Conservation (phyloP, 2,797 vertebrate genomes). For the Acropternis orthonyx region DNA sequence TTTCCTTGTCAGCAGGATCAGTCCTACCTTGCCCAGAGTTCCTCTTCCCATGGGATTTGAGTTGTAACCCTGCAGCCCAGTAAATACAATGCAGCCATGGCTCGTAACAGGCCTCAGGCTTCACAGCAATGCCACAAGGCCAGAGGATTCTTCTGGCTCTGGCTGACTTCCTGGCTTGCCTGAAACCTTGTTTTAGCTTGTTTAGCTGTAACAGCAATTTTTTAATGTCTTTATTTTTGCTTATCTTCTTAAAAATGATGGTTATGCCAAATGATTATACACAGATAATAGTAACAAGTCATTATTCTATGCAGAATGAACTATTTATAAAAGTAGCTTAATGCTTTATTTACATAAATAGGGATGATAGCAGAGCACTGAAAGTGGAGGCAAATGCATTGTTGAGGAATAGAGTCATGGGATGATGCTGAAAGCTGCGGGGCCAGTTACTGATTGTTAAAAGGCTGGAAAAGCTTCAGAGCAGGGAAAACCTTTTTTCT, state of each 20-base stretch:
- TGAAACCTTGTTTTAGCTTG: background rate
- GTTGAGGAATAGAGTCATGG: background rate
- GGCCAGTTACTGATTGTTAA: background rate
- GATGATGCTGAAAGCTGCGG: background rate
- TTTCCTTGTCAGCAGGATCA: background rate
- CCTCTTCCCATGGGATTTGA: background rate
- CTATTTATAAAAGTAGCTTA: conserved; percentile 11
- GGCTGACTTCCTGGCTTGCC: background rate
- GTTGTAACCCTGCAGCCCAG: background rate
- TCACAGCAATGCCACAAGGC: background rate
- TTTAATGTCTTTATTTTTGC: background rate
- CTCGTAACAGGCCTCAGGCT: background rate
- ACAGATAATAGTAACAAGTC: background rate
- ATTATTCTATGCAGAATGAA: background rate
- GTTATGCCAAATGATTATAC: background rate
- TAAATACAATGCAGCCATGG: background rate
- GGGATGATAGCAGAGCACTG: background rate
- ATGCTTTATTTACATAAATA: background rate
- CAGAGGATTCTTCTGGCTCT: background rate
- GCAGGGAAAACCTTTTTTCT: background rate
- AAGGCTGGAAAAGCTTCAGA: background rate
- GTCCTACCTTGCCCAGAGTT: background rate
- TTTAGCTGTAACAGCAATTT: background rate
- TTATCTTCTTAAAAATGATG: background rate
- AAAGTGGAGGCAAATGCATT: background rate